phyloP scores from a whole-genome alignment of 2,797 vertebrate species.

The Crocidura indochinensis region DNA sequence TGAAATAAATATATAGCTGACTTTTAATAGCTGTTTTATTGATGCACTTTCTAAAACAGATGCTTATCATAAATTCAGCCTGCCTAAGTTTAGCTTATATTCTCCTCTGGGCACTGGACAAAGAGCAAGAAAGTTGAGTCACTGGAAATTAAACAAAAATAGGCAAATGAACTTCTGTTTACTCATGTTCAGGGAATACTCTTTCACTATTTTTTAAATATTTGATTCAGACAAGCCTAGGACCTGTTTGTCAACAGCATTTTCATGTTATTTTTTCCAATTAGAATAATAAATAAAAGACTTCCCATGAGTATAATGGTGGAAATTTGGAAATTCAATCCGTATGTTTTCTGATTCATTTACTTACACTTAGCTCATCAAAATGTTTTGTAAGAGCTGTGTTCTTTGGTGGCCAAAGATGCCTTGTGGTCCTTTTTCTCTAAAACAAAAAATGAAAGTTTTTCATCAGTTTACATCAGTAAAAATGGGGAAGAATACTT shows the following conservation, averaged over 20 bases:
- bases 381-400: constrained; percentile 78
- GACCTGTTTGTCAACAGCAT: constrained; percentile 62
- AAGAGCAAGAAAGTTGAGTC: constrained; percentile 21
- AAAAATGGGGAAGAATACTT: constrained; percentile 39
- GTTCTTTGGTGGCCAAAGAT: constrained; percentile 69
- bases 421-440: constrained; percentile 61
- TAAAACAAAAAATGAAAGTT: constrained; percentile 64
- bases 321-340: constrained; percentile 81
- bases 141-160: constrained; percentile 27
- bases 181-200: constrained; percentile 50
- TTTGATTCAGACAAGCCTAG: constrained; percentile 77
- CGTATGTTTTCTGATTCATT: constrained; percentile 76
- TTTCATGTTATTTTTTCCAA: constrained; percentile 38
- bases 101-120: background rate
- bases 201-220: constrained; percentile 64
- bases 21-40: constrained; percentile 69
- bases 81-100: constrained; percentile 28
- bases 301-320: constrained; percentile 45
- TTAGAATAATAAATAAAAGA: constrained; percentile 1
- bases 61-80: background rate
- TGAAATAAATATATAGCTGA: constrained; percentile 60
- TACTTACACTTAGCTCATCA: constrained; percentile 83
- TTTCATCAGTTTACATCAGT: constrained; percentile 50
- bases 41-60: constrained; percentile 49
- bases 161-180: background rate